Evolutionary conservation across 2,797 vertebrate genomes (phyloP).

Genomic region (Bradypodion ventrale): DNA sequence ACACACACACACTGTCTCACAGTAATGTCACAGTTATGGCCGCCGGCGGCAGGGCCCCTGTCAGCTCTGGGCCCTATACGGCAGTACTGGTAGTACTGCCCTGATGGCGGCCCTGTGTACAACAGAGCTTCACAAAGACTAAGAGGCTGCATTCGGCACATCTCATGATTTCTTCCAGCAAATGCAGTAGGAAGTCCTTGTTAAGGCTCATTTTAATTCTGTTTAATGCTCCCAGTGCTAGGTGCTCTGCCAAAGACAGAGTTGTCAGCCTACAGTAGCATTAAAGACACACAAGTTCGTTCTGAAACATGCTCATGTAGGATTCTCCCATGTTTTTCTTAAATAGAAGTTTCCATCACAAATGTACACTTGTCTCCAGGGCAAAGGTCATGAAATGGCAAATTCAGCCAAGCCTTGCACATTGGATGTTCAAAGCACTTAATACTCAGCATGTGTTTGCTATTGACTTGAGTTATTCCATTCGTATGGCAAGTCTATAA

Average conservation of each 20-base stretch:
- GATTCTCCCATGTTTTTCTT: neutral
- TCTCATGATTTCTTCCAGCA: neutral
- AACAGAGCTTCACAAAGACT: neutral
- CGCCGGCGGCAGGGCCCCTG: too few species aligned
- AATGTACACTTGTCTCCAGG: neutral
- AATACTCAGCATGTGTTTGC: neutral
- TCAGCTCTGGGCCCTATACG: too few species aligned
- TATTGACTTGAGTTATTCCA: neutral
- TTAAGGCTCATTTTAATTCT: neutral
- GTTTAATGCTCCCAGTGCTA: neutral
- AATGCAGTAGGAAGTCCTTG: neutral
- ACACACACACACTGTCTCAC: too few species aligned
- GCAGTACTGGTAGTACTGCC: too few species aligned
- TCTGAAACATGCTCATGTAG: neutral
- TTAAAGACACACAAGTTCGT: neutral
- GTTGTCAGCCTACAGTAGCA: neutral
- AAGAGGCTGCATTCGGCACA: neutral
- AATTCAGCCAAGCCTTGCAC: neutral
- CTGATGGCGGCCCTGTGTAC: too few species aligned
- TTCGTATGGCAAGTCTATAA: neutral
- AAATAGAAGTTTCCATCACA: neutral
- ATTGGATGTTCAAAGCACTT: neutral
- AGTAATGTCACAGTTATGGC: too few species aligned
- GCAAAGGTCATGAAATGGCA: constrained; percentile 2
- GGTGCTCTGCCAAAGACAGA: neutral